Percentiles rank a stretch among this genome's conserved stretches.
phyloP scores from a whole-genome alignment of 2,797 vertebrate genomes.

The Enteromius mattozi region DNA sequence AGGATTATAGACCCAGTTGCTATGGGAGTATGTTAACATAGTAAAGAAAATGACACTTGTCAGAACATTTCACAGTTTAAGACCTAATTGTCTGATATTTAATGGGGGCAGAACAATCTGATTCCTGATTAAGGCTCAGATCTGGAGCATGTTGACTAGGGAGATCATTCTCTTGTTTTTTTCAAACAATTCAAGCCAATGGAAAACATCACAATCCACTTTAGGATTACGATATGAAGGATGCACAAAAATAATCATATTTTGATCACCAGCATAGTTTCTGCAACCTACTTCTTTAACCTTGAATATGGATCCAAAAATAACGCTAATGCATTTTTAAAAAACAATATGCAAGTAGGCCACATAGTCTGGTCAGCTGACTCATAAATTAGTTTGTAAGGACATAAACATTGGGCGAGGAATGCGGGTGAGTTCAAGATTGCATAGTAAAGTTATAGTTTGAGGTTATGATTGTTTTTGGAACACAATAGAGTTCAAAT shows the following conservation, averaged over 20 bases:
- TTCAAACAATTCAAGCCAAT: neutral
- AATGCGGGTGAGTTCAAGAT: neutral
- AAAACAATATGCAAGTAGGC: slow-evolving; percentile 42
- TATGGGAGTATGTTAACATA: neutral
- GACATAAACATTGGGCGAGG: neutral
- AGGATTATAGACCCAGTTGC: neutral
- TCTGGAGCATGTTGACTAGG: neutral
- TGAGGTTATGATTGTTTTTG: neutral
- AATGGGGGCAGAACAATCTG: neutral
- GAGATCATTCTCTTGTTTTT: neutral
- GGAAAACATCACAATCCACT: neutral
- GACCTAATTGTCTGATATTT: neutral
- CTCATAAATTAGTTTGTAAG: slow-evolving; percentile 24
- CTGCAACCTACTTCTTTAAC: slow-evolving; percentile 41
- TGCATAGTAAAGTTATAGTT: neutral
- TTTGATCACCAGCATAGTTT: slow-evolving; percentile 29
- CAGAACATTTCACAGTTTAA: neutral
- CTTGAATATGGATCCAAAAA: slow-evolving; percentile 51
- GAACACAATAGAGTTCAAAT: neutral
- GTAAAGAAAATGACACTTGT: neutral
- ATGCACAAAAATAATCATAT: slow-evolving; percentile 21
- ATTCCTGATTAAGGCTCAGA: slow-evolving; percentile 11
- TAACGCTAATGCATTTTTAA: slow-evolving; percentile 32
- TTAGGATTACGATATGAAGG: neutral
- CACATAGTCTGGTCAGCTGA: slow-evolving; percentile 30